Percentiles rank a stretch among this genome's conserved stretches.
Evolutionary conservation across 2,797 vertebrate species (phyloP).

Genomic region (Hephaestus fuliginosus): DNA sequence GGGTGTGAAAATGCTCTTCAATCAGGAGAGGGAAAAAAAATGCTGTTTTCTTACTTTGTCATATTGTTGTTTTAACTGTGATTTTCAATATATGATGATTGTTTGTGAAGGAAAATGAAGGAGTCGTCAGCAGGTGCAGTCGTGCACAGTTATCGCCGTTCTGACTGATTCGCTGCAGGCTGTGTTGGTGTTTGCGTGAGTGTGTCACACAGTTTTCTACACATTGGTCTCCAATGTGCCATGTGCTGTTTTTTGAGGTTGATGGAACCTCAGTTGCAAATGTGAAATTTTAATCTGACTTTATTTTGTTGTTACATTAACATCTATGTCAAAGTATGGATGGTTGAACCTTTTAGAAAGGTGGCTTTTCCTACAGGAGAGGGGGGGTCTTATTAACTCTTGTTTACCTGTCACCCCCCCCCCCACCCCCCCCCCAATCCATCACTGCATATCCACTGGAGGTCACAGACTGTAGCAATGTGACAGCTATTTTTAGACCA

Average conservation of each 20-base stretch:
- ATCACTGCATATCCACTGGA: conserved; percentile 78
- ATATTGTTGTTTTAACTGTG: conserved; percentile 78
- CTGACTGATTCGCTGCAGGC: conserved; percentile 55
- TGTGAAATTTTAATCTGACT: conserved; percentile 79
- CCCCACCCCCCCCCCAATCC: conserved; percentile 31
- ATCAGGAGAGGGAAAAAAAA: conserved; percentile 49
- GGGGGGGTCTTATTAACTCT: conserved; percentile 43
- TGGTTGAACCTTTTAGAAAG: conserved; percentile 58
- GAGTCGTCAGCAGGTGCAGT: conserved; percentile 63
- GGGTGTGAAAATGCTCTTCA: conserved; percentile 54
- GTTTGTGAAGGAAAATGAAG: conserved; percentile 78
- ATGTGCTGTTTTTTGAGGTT: conserved; percentile 58
- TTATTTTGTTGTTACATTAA: conserved; percentile 73
- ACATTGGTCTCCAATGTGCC: conserved; percentile 76
- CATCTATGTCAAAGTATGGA: conserved; percentile 69
- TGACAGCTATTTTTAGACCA: conserved; percentile 75
- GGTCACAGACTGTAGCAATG: conserved; percentile 77
- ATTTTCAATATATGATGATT: conserved; percentile 72
- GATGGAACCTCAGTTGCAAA: conserved; percentile 71
- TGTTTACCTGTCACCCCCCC: conserved; percentile 48
- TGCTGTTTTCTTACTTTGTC: conserved; percentile 77
- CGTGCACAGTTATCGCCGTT: conserved; percentile 21
- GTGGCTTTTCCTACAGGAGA: conserved; percentile 46
- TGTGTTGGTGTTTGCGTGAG: conserved; percentile 63
- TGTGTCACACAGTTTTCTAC: conserved; percentile 62